Evolutionary conservation across 1,140 invertebrate genomes (phyloP).

Genomic region (Drosophila prosaltans): DNA sequence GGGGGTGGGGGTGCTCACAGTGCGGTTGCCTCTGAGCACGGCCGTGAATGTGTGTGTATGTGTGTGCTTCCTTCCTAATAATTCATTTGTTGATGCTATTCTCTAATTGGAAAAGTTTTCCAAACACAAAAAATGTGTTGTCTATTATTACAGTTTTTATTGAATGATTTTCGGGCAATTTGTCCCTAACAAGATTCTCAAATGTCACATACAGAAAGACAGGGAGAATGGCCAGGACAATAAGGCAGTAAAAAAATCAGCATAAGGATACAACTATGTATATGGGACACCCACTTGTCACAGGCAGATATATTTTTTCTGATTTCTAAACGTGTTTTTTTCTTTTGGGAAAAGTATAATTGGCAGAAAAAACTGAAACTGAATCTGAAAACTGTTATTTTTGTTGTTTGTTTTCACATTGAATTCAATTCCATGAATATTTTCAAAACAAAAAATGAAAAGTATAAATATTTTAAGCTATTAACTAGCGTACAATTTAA

Average conservation of each 20-base stretch:
- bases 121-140: slow-evolving; percentile 43
- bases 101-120: slow-evolving; percentile 72
- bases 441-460: background rate
- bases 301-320: slow-evolving; percentile 13
- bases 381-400: background rate
- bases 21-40: too few relatives aligned
- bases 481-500: too few relatives aligned
- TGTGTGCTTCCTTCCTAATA: slow-evolving; percentile 31
- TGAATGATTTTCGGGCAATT: slow-evolving; percentile 20
- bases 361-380: background rate
- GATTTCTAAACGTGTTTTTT: background rate
- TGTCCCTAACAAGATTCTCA: slow-evolving; percentile 13
- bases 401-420: background rate
- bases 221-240: background rate
- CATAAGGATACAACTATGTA: background rate
- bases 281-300: slow-evolving; percentile 7
- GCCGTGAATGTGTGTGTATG: slow-evolving; percentile 25
- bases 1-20: background rate
- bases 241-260: slow-evolving; percentile 16
- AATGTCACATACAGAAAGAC: slow-evolving; percentile 18
- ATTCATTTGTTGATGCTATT: slow-evolving; percentile 53
- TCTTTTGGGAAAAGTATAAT: background rate
- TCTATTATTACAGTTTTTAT: slow-evolving; percentile 45
- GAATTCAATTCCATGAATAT: background rate
- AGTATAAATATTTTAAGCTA: too few relatives aligned